Evolutionary conservation across 2,113 vertebrate genomes (phyloP), one percentile per base, ranked within the genome.

Genomic region (Ptyas mucosa): DNA sequence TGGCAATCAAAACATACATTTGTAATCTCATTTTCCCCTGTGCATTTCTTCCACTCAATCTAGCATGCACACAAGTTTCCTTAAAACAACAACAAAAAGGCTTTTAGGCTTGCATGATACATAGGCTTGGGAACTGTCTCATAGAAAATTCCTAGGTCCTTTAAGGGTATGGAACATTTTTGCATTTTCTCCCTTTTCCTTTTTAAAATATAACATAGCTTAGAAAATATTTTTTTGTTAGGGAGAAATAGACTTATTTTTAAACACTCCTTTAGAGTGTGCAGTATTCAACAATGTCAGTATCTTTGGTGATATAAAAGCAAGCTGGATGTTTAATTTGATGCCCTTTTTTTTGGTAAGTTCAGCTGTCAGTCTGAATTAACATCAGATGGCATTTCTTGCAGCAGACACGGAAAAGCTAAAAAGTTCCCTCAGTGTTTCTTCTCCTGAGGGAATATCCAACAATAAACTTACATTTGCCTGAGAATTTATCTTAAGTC

Each of bases 1-100:
- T 97, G 94, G 97, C 97, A 98, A 98, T 97, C 98, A 97, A 98
- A 98, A 98, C 98, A 98, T 97, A 98, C 97, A 98, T 98, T 98
- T 98, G 98, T 98, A 98, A 98, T 98, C 98, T 98, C 98, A 98
- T 98, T 98, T 98, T 98, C 97, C 96, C 87, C 95, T 93, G 3
- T 96, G 93, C 94, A 85, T 94, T 96, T 96, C 95, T 98, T 98
- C 97, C 98, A 96, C 97, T 98, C 97, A 97, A 97, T 97, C 97
- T 97, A 97, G 95, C 98, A 97, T 95, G 94, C 94, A 97, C 97
- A 97, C 87, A 95, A 95, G 95, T 94, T 95, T 96, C 93, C 90
- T 96, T 69, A 10, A 75, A 96, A 98, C 97, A 98, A 94, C 92
- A 95, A 39, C 15, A 39, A 81, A 95, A 97, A 97, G 92, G 97